Evolutionary conservation across 2,797 vertebrate genomes (phyloP).

Genomic region (Echiichthys vipera): DNA sequence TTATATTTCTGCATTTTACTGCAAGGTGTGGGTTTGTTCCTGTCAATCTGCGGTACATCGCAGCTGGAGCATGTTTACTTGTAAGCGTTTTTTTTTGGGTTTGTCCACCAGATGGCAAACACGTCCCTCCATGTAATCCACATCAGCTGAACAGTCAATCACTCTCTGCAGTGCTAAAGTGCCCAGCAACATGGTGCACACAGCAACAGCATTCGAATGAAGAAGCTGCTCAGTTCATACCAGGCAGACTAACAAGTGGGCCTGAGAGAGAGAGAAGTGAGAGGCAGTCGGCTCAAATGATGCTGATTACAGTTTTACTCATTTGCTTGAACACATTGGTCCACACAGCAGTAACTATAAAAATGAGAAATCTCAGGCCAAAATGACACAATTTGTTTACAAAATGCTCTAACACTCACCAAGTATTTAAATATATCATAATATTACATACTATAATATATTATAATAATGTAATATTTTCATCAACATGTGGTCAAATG

Average conservation of each 20-base stretch:
- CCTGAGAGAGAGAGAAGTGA: conserved; percentile 7
- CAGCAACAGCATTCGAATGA: conserved; percentile 68
- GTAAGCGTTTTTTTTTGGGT: background rate
- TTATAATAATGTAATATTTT: too few species aligned
- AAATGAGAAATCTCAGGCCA: too few species aligned
- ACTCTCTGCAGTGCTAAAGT: conserved; percentile 61
- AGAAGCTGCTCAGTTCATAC: conserved; percentile 50
- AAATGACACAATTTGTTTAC: too few species aligned
- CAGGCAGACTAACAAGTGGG: conserved; percentile 48
- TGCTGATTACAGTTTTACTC: background rate
- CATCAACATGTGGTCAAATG: too few species aligned
- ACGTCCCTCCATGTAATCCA: background rate
- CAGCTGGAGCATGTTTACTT: conserved; percentile 2
- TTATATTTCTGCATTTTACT: background rate
- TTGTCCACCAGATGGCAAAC: conserved; percentile 65
- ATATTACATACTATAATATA: too few species aligned
- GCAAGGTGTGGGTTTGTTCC: background rate
- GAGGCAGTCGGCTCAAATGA: conserved; percentile 27
- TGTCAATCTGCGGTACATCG: background rate
- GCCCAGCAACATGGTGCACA: conserved; percentile 66
- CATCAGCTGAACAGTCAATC: conserved; percentile 35
- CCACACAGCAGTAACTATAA: too few species aligned
- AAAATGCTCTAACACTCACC: too few species aligned
- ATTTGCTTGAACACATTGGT: too few species aligned
- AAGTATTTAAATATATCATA: too few species aligned